Base-by-base conservation (phyloP, 1,140 invertebrate genomes). In the Stratiolaelaps scimitus region DNA sequence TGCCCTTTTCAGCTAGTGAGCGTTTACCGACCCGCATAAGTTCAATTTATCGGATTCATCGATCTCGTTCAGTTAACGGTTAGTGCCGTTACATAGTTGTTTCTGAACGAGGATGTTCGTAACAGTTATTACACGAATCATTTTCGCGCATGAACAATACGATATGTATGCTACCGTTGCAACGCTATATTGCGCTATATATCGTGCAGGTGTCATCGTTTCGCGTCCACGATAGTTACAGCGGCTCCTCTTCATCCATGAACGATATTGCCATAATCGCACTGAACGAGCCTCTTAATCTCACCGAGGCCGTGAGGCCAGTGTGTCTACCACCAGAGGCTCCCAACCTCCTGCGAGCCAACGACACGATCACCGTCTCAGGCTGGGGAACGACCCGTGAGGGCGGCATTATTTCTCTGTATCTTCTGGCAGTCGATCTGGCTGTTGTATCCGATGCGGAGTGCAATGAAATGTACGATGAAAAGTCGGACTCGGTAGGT, bases 361-460 rank as follows among this genome's bases (percentile, higher is more conserved):
- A 67, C 28, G 30, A 26, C 7, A 64, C n/a, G 17, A 45, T 40
- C 17, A 56, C 64, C 17, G 66, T 70, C 56, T 46, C 64, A 23
- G 68, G 69, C 26, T 70, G 64, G 66, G 68, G 68, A 44, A 65
- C 43, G 10, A 43, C 43, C 29, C 28, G n/a, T 17, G 34, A 65
- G 23, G 34, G 34, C 64, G 43, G 34, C 23, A 15, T 1, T 15
- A 29, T 10, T 0, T 44, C 43, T 6, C 17, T 44, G 43, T 17
- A 6, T 40, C 29, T 71, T 13, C 65, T 67, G 53, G 23, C 67
- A 4, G 69, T 71, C 1, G 70, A 67, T 15, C 45, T 77, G 7
- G 73, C 74, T 30, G 68, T 75, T 26, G 68, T 76, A 6, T 45
- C 48, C 30, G 69, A 72, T 64, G 68, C 60, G 20, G 68, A 70